Percentiles rank a stretch among this genome's conserved stretches.
Conservation (phyloP, 2,797 vertebrate genomes). For the Galaxias olidus region DNA sequence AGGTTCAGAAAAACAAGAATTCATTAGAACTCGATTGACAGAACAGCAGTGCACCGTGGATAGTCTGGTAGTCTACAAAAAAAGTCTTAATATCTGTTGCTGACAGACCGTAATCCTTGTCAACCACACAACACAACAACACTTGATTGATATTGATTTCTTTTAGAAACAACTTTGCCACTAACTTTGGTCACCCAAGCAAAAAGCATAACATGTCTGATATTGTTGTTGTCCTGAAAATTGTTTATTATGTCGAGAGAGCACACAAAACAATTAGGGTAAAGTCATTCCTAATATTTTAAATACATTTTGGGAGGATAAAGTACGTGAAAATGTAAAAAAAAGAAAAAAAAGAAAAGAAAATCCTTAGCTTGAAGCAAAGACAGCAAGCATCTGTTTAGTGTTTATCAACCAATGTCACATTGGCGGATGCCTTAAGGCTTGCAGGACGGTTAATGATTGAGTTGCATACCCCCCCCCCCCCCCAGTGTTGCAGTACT, state of each 20-base stretch:
- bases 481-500: constrained; percentile 14
- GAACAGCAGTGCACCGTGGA: constrained; percentile 25
- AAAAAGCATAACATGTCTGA: too few relatives aligned
- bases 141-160: too few relatives aligned
- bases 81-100: background rate
- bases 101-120: background rate
- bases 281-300: too few relatives aligned
- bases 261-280: too few relatives aligned
- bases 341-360: constrained; percentile 15
- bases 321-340: too few relatives aligned
- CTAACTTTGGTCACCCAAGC: too few relatives aligned
- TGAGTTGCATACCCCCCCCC: constrained; percentile 37
- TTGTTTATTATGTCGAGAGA: too few relatives aligned
- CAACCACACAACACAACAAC: too few relatives aligned
- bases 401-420: constrained; percentile 46
- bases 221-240: too few relatives aligned
- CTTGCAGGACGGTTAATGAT: constrained; percentile 45
- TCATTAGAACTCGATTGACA: constrained; percentile 44
- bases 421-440: constrained; percentile 49
- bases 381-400: constrained; percentile 47
- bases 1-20: constrained; percentile 51
- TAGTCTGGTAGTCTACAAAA: constrained; percentile 22
- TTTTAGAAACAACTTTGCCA: too few relatives aligned
- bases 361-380: constrained; percentile 32
- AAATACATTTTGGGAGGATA: too few relatives aligned